A percentile compares a stretch with the other conserved stretches of the same genome.
These are phyloP conservation scores for Parambassis ranga DNA, from an alignment of 2,797 vertebrate species.

Conservation along the genomic window DNA sequence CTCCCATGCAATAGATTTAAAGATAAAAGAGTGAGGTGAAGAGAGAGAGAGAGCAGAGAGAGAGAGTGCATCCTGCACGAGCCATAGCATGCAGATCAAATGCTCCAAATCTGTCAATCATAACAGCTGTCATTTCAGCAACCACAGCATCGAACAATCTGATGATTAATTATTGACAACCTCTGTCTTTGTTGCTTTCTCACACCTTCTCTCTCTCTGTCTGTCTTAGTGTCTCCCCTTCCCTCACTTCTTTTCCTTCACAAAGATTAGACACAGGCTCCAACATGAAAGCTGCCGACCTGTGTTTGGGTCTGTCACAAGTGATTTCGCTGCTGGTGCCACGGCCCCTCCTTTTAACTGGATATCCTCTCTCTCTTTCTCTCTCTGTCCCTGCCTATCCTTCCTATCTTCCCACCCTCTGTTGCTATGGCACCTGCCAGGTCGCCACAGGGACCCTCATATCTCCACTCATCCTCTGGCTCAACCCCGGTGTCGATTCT, in stretches of 20 bases:
- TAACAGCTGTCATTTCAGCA: slow-evolving; percentile 68
- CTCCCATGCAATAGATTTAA: slow-evolving; percentile 55
- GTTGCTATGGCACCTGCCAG: slow-evolving; percentile 77
- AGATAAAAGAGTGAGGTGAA: slow-evolving; percentile 43
- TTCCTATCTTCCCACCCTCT: slow-evolving; percentile 63
- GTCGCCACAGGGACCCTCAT: slow-evolving; percentile 74
- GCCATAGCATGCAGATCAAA: slow-evolving; percentile 69
- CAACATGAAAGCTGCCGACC: slow-evolving; percentile 76
- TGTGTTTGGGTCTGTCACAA: slow-evolving; percentile 74
- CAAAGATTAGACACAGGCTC: slow-evolving; percentile 70
- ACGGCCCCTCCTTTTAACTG: slow-evolving; percentile 40
- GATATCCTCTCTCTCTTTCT: slow-evolving; percentile 52
- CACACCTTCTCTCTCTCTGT: slow-evolving; percentile 54
- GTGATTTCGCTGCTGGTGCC: slow-evolving; percentile 65
- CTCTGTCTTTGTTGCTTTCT: slow-evolving; percentile 69
- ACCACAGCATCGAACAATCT: slow-evolving; percentile 59
- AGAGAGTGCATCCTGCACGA: slow-evolving; percentile 33
- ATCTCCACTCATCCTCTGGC: slow-evolving; percentile 75
- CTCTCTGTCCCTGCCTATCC: slow-evolving; percentile 46
- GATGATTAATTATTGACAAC: slow-evolving; percentile 80
- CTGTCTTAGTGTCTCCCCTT: slow-evolving; percentile 40
- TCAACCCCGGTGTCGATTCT: slow-evolving; percentile 72
- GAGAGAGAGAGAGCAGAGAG: slow-evolving; percentile 9
- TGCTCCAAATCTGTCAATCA: slow-evolving; percentile 81
- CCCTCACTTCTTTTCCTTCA: slow-evolving; percentile 55